phyloP scores from a whole-genome alignment of 2,797 vertebrate genomes.

The Channallabes apus region DNA sequence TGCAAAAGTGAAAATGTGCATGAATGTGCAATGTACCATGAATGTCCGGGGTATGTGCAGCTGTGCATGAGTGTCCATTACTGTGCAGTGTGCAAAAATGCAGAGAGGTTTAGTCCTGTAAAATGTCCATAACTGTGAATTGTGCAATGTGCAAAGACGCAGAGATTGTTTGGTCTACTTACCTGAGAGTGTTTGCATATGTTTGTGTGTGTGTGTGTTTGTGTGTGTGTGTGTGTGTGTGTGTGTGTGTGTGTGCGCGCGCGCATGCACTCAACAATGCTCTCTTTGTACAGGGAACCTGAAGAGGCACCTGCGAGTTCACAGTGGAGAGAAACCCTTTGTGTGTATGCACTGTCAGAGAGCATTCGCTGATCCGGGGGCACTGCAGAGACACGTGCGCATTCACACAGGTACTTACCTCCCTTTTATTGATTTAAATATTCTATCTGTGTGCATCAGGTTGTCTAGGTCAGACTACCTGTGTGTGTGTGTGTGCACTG shows the following conservation, averaged over 20 bases:
- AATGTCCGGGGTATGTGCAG: no score
- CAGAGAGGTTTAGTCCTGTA: no score
- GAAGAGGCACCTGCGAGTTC: slow-evolving; percentile 93
- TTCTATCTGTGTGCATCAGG: neutral
- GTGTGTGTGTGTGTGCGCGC: neutral
- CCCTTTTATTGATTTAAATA: neutral
- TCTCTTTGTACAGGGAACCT: slow-evolving; percentile 82
- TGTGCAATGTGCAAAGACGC: no score
- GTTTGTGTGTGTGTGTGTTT: neutral
- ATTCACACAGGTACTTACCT: slow-evolving; percentile 88
- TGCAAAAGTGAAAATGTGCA: no score
- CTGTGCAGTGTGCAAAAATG: no score
- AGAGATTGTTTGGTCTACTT: no score
- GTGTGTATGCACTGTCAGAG: slow-evolving; percentile 92
- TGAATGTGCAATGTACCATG: no score
- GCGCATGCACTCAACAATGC: neutral
- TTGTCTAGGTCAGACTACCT: neutral
- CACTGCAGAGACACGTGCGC: slow-evolving; percentile 92
- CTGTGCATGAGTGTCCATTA: no score
- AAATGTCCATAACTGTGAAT: no score
- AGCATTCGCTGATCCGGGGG: slow-evolving; percentile 93
- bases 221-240: no score
- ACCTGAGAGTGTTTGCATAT: neutral
- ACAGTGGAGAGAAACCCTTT: slow-evolving; percentile 97
- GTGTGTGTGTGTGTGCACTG: slow-evolving; percentile 25